These are phyloP conservation scores for Porites lutea DNA, from an alignment of 64 coral and sea anemone species.

Conservation along the genomic window DNA sequence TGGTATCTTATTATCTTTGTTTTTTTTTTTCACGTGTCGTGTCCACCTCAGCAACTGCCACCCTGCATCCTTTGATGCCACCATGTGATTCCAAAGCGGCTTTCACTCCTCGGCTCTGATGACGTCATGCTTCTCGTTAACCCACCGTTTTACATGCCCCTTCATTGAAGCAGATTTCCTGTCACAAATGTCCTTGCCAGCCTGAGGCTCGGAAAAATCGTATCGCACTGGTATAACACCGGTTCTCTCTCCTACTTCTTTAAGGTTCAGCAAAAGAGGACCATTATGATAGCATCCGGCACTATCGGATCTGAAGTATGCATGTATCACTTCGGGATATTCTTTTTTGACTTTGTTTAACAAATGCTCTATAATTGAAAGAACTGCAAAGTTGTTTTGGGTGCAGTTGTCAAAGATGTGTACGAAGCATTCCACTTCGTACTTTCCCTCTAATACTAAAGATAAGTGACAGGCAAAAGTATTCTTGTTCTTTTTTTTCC, in stretches of 20 bases:
- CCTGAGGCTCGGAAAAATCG: conserved; percentile 42
- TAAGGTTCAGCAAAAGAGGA: conserved; percentile 18
- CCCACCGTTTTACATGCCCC: conserved; percentile 1
- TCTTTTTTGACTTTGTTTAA: conserved; percentile 21
- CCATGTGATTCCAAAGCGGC: conserved; percentile 58
- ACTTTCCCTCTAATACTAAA: not conserved
- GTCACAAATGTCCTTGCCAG: conserved; percentile 35
- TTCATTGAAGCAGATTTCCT: conserved; percentile 33
- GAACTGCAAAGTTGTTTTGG: conserved; percentile 52
- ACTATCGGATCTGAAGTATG: conserved; percentile 20
- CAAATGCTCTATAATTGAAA: conserved; percentile 31
- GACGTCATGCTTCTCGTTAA: conserved; percentile 31
- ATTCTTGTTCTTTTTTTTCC: no score
- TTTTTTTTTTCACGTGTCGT: not conserved
- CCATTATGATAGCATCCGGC: conserved; percentile 56
- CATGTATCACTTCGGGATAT: not conserved
- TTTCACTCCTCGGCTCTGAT: conserved; percentile 60
- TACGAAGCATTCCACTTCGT: not conserved
- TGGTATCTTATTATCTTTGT: conserved; percentile 25
- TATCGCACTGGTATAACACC: not conserved
- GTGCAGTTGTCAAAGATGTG: conserved; percentile 15
- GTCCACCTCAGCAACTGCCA: conserved; percentile 57
- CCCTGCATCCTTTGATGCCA: conserved; percentile 59
- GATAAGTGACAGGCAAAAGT: no score
- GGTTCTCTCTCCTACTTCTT: not conserved